Evolutionary conservation across 2,113 vertebrate genomes (phyloP), one percentile per base, ranked within the genome.

Genomic region (Oenanthe oenanthe): DNA sequence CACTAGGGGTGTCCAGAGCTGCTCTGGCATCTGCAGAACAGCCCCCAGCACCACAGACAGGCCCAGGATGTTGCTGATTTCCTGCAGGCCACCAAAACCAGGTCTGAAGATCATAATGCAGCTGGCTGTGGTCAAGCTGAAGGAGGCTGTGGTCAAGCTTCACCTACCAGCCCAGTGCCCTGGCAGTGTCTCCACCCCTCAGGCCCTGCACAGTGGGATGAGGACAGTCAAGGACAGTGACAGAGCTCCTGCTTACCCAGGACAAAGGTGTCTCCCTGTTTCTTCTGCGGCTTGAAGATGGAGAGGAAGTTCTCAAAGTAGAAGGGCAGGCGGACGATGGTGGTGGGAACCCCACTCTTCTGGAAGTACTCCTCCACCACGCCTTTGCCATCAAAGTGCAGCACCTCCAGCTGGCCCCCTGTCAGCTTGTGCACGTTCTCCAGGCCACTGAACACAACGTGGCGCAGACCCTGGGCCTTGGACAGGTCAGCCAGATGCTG

Each of bases 261-360:
- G 34, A 96, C 71, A 76, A 94, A 96, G 63, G 73, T 19, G 12
- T 96, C 90, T 67, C 97, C 91, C 56, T 97, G 95, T 0, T 76
- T 93, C 85, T 95, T 97, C 89, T 91, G 83, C 0, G 84, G 97
- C 70, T 94, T 92, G 81, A 97, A 98, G 92, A 68, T 60, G 53
- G 97, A 97, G 57, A 98, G 95, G 63, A 98, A 92, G n/a, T 98
- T 98, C 96, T 98, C 97, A 0, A 95, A 98, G 93, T 98, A 98
- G 92, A 76, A 96, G 0, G 96, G 92, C 50, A 98, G 65, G 32
- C 95, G 75, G 72, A 98, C 18, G 8, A 83, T 85, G 17, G 91
- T 97, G 90, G 94, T 95, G 73, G 97, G 97, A 75, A 98, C 95
- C 0, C 85, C 83, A 0, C 36, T 20, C 5, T 95, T 38, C 70